phyloP scores from a whole-genome alignment of 1,140 invertebrate genomes.

The Drosophila nikananu region DNA sequence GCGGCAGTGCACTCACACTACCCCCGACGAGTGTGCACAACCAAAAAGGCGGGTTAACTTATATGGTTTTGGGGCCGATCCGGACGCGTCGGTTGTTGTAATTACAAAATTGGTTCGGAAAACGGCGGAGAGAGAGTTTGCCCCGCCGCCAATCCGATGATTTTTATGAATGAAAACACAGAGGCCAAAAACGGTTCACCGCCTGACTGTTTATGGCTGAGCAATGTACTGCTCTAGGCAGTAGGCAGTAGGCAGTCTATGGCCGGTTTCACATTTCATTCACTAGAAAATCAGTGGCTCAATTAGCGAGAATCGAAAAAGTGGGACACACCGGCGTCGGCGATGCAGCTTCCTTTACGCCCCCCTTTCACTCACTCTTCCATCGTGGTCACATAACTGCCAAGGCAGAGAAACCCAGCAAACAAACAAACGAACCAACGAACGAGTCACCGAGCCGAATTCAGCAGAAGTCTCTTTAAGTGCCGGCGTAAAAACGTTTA shows the following conservation, averaged over 20 bases:
- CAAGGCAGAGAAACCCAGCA: slow-evolving; percentile 30
- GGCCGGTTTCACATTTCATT: slow-evolving; percentile 79
- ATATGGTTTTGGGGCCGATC: slow-evolving; percentile 59
- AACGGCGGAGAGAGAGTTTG: slow-evolving; percentile 42
- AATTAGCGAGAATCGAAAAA: slow-evolving; percentile 76
- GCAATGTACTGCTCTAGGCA: slow-evolving; percentile 44
- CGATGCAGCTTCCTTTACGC: slow-evolving; percentile 56
- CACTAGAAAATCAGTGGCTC: slow-evolving; percentile 74
- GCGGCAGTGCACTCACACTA: slow-evolving; percentile 5
- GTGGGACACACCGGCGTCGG: slow-evolving; percentile 54
- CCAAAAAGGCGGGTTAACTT: slow-evolving; percentile 60
- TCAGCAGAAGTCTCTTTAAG: slow-evolving; percentile 54
- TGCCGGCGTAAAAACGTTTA: slow-evolving; percentile 50
- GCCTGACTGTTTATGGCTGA: slow-evolving; percentile 61
- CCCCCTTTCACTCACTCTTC: slow-evolving; percentile 41
- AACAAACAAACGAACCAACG: slow-evolving; percentile 3
- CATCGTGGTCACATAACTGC: slow-evolving; percentile 23
- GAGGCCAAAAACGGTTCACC: slow-evolving; percentile 48
- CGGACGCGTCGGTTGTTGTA: slow-evolving; percentile 58
- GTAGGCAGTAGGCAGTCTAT: slow-evolving; percentile 28
- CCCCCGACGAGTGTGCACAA: slow-evolving; percentile 4
- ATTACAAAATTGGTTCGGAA: slow-evolving; percentile 74
- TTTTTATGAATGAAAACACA: slow-evolving; percentile 77
- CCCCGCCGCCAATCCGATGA: slow-evolving; percentile 25
- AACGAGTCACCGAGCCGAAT: slow-evolving; percentile 25